phyloP scores from a whole-genome alignment of 2,888 invertebrate genomes.

The Pediacus dermestoides region DNA sequence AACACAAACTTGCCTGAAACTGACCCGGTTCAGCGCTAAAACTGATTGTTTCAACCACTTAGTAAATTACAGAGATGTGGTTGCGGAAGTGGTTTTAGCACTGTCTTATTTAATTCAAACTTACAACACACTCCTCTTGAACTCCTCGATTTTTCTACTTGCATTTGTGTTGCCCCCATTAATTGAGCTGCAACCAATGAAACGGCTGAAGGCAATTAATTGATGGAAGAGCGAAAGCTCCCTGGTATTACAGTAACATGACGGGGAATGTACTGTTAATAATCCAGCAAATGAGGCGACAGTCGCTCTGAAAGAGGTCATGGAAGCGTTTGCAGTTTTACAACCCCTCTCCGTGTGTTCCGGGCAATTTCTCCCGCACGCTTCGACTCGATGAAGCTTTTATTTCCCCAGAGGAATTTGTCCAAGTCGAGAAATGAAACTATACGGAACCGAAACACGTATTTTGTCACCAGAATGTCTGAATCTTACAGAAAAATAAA shows the following conservation, averaged over 20 bases:
- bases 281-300: conserved; percentile 46
- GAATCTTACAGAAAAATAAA: conserved; percentile 33
- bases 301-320: conserved; percentile 41
- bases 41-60: conserved; percentile 29
- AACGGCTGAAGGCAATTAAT: no score
- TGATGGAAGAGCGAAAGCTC: no score
- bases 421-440: conserved; percentile 43
- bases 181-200: no score
- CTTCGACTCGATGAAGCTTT: conserved; percentile 48
- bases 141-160: no score
- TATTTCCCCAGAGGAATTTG: conserved; percentile 48
- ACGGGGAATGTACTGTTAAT: conserved; percentile 39
- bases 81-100: conserved; percentile 12
- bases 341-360: conserved; percentile 41
- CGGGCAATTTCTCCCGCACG: conserved; percentile 46
- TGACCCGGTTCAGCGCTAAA: conserved; percentile 23
- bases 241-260: no score
- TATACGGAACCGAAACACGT: conserved; percentile 46
- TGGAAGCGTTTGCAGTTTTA: conserved; percentile 40
- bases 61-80: conserved; percentile 22
- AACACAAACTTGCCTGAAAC: conserved; percentile 11
- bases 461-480: conserved; percentile 43
- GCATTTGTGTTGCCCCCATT: no score
- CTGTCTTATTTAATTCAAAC: conserved; percentile 27
- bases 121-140: no score